Conservation (phyloP, 2,888 invertebrate genomes). For the Monoplex corrugatus region DNA sequence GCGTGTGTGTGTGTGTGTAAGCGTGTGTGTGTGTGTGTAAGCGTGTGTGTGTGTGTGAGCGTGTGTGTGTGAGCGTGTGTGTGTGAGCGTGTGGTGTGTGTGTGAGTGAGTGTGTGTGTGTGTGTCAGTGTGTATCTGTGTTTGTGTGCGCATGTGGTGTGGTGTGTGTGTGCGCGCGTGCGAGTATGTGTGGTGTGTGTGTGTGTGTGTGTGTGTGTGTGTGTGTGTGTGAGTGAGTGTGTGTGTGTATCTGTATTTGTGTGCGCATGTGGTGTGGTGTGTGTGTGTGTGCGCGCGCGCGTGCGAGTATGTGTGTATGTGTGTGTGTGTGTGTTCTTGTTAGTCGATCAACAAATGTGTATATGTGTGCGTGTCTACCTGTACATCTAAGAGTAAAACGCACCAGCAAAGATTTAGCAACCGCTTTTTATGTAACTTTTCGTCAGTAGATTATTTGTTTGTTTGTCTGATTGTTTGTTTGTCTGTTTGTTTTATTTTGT, state of each 20-base stretch:
- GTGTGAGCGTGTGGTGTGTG: background rate
- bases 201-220: background rate
- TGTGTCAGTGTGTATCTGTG: background rate
- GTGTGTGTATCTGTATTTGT: background rate
- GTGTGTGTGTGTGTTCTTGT: too few species aligned
- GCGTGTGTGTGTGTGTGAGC: constrained; percentile 21
- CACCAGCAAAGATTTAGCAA: too few species aligned
- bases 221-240: background rate
- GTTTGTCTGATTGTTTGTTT: too few species aligned
- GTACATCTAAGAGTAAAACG: too few species aligned
- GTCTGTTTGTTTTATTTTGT: too few species aligned
- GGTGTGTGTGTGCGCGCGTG: background rate
- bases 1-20: constrained; percentile 35
- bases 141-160: constrained; percentile 20
- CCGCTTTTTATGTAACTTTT: too few species aligned
- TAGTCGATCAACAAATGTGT: too few species aligned
- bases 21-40: background rate
- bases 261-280: too few species aligned
- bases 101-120: constrained; percentile 11
- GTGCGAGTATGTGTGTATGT: too few species aligned
- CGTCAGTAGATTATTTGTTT: too few species aligned
- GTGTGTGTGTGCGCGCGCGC: too few species aligned
- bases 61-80: constrained; percentile 18
- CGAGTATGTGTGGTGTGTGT: background rate
- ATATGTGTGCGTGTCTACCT: too few species aligned